Conservation (phyloP, 1,140 invertebrate genomes). For the Formica exsecta region DNA sequence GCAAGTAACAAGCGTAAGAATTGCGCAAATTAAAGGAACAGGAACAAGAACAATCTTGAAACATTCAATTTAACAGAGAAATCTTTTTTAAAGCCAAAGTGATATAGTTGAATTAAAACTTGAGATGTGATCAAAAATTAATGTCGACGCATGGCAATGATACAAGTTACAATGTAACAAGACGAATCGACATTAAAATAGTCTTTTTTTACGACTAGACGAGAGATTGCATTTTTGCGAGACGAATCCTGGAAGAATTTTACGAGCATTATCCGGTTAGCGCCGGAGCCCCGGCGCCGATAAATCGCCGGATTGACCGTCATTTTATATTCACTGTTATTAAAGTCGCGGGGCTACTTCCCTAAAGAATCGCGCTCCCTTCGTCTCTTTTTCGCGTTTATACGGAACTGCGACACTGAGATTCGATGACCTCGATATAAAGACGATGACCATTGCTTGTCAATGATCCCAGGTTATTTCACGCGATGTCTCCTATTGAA, state of each 20-base stretch:
- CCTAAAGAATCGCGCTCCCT: not conserved
- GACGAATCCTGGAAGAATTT: constrained; percentile 31
- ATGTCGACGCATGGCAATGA: not conserved
- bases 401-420: not conserved
- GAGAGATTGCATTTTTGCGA: constrained; percentile 15
- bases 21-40: not conserved
- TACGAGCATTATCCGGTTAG: constrained; percentile 12
- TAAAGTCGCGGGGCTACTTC: not conserved
- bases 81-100: not conserved
- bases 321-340: constrained; percentile 43
- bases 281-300: not conserved
- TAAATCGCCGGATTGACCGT: constrained; percentile 51
- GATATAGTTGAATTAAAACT: not conserved
- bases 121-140: not conserved
- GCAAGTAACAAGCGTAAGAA: not conserved
- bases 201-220: not conserved
- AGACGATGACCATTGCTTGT: not conserved
- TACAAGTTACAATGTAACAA: constrained; percentile 12
- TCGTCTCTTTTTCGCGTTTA: not conserved
- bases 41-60: not conserved
- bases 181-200: constrained; percentile 31
- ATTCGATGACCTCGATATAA: constrained; percentile 52
- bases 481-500: constrained; percentile 20
- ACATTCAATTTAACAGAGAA: not conserved
- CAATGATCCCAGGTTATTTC: constrained; percentile 18